Conservation (phyloP, 1,140 invertebrate genomes). For the Carcinoscorpius rotundicauda region DNA sequence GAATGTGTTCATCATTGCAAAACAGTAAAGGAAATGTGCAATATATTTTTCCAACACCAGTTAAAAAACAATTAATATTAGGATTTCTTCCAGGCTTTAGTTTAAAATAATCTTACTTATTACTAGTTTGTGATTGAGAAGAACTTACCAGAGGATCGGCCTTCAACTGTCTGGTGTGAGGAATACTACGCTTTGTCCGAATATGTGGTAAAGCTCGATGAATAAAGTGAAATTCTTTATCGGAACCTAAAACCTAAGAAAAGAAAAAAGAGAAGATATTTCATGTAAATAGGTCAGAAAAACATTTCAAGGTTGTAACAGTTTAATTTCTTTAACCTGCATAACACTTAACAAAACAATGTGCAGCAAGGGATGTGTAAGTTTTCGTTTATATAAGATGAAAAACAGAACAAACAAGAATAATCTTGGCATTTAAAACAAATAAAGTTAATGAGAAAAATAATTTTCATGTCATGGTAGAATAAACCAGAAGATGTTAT, state of each 20-base stretch:
- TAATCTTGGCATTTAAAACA: too few relatives aligned
- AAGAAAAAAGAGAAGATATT: background rate
- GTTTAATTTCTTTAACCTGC: too few relatives aligned
- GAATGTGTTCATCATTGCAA: too few relatives aligned
- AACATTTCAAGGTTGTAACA: constrained; percentile 2
- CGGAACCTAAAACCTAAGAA: constrained; percentile 61
- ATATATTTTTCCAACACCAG: too few relatives aligned
- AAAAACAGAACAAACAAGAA: too few relatives aligned
- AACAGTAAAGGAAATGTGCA: too few relatives aligned
- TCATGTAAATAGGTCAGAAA: constrained; percentile 1
- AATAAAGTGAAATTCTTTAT: constrained; percentile 82
- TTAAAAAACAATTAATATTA: background rate
- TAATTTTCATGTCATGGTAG: too few relatives aligned
- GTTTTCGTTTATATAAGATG: too few relatives aligned
- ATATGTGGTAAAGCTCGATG: constrained; percentile 75
- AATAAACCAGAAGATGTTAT: too few relatives aligned
- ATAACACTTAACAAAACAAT: too few relatives aligned
- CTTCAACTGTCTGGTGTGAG: constrained; percentile 71
- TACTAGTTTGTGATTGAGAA: background rate
- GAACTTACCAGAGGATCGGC: constrained; percentile 74
- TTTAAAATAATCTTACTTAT: constrained; percentile 1
- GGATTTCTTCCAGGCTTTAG: background rate
- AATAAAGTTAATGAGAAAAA: too few relatives aligned
- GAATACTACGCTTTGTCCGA: constrained; percentile 65
- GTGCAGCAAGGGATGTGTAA: too few relatives aligned